A percentile compares a stretch with the other conserved stretches of the same genome.
phyloP scores from a whole-genome alignment of 2,113 vertebrate genomes.

The Pao palembangensis region DNA sequence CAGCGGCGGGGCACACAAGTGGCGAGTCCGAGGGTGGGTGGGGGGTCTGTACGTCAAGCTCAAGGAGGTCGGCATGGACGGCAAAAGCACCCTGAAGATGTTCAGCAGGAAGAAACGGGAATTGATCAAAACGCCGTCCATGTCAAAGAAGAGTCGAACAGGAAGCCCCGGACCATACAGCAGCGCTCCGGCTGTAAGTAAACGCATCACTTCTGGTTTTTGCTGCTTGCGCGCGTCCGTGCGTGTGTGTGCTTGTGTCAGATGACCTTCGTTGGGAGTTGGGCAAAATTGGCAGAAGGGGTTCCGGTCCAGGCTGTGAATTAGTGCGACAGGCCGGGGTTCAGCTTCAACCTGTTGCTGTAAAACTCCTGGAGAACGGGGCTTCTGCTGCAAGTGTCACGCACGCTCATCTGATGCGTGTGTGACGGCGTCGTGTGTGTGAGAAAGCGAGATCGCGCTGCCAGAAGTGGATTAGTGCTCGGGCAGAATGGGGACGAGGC shows the following conservation, averaged over 20 bases:
- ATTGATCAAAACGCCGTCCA: slow-evolving; percentile 91
- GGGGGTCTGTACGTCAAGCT: slow-evolving; percentile 59
- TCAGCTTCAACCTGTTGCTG: no score
- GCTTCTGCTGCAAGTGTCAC: no score
- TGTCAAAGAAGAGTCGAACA: slow-evolving; percentile 91
- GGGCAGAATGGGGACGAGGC: slow-evolving; percentile 16
- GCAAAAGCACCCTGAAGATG: slow-evolving; percentile 76
- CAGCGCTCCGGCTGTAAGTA: slow-evolving; percentile 77
- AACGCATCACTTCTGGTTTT: slow-evolving; percentile 59
- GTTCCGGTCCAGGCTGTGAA: not conserved
- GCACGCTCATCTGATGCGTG: not conserved
- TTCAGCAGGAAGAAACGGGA: slow-evolving; percentile 92
- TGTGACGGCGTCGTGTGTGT: not conserved
- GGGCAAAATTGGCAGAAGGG: slow-evolving; percentile 8
- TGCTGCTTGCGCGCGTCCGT: not conserved
- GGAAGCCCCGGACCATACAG: slow-evolving; percentile 85
- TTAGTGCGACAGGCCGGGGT: not conserved
- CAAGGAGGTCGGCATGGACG: slow-evolving; percentile 58
- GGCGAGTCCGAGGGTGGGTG: slow-evolving; percentile 68
- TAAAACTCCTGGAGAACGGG: no score
- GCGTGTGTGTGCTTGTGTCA: slow-evolving; percentile 23
- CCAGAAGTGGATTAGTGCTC: not conserved
- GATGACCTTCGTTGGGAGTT: slow-evolving; percentile 28
- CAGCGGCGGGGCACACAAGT: slow-evolving; percentile 48
- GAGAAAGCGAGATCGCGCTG: not conserved